These are phyloP conservation scores for Triplophysa siluroides DNA, from an alignment of 2,113 vertebrate species.

Conservation along the genomic window DNA sequence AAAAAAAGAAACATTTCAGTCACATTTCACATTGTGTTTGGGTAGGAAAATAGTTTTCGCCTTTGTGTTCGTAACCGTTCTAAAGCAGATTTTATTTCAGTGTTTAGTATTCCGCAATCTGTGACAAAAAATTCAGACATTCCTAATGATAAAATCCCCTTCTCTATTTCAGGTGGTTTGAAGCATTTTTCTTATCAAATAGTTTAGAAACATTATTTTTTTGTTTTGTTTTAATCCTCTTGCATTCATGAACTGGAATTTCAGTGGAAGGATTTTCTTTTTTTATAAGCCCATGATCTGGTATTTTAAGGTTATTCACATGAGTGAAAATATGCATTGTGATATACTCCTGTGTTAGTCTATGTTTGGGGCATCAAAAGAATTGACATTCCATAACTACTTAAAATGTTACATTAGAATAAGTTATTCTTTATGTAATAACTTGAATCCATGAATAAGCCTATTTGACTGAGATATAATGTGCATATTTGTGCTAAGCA, in stretches of 20 bases:
- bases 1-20: slow-evolving; percentile 1
- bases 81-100: not conserved
- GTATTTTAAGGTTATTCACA: slow-evolving; percentile 19
- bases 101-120: not conserved
- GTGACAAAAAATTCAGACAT: not conserved
- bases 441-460: slow-evolving; percentile 1
- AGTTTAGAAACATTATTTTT: not conserved
- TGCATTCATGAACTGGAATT: not conserved
- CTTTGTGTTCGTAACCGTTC: not conserved
- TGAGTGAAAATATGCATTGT: slow-evolving; percentile 3
- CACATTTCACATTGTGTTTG: not conserved
- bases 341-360: not conserved
- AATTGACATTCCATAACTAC: not conserved
- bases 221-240: slow-evolving; percentile 25
- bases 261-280: not conserved
- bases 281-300: not conserved
- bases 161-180: slow-evolving; percentile 4
- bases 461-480: not conserved
- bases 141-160: not conserved
- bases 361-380: not conserved
- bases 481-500: not conserved
- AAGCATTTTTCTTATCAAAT: not conserved
- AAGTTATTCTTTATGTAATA: not conserved
- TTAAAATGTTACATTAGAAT: not conserved
- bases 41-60: not conserved